Evolutionary conservation across 1,140 invertebrate genomes (phyloP).

Genomic region (Pseudachorutes palmiensis): DNA sequence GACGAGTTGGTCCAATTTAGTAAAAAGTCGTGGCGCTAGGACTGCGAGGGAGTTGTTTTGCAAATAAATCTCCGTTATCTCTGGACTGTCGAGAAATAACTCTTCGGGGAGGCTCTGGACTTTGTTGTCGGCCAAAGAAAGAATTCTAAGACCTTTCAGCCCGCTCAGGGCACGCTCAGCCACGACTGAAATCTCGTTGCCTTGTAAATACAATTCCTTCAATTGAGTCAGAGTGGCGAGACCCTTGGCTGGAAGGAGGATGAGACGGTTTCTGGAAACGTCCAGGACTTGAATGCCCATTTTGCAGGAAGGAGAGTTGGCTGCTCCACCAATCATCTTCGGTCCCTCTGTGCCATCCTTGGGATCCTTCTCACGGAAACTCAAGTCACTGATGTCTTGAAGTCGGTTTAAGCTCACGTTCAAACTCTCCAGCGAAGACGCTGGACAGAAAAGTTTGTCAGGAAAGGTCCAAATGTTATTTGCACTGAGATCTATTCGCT

Average conservation of each 20-base stretch:
- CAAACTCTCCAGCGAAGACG: constrained; percentile 63
- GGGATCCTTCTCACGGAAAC: constrained; percentile 53
- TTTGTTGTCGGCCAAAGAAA: constrained; percentile 77
- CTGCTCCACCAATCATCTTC: too few relatives aligned
- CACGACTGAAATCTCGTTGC: constrained; percentile 76
- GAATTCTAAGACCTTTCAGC: constrained; percentile 63
- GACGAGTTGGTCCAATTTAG: constrained; percentile 70
- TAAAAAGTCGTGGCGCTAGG: constrained; percentile 67
- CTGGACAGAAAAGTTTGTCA: constrained; percentile 69
- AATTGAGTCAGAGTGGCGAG: constrained; percentile 66
- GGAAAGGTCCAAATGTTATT: constrained; percentile 84
- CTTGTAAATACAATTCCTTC: constrained; percentile 64
- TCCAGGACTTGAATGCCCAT: constrained; percentile 73
- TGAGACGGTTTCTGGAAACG: constrained; percentile 74
- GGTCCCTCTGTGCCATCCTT: constrained; percentile 43
- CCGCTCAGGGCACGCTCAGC: constrained; percentile 69
- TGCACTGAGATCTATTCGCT: constrained; percentile 72
- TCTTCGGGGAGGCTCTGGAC: constrained; percentile 72
- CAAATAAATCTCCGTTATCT: constrained; percentile 73
- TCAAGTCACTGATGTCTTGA: constrained; percentile 71
- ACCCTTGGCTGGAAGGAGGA: constrained; percentile 65
- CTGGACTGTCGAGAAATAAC: constrained; percentile 65
- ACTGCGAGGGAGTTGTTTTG: constrained; percentile 80
- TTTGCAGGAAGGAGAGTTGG: too few relatives aligned
- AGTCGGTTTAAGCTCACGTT: constrained; percentile 77